A percentile compares a stretch with the other conserved stretches of the same genome.
phyloP scores from a whole-genome alignment of 2,113 vertebrate genomes.

The Corythornis vintsioides region DNA sequence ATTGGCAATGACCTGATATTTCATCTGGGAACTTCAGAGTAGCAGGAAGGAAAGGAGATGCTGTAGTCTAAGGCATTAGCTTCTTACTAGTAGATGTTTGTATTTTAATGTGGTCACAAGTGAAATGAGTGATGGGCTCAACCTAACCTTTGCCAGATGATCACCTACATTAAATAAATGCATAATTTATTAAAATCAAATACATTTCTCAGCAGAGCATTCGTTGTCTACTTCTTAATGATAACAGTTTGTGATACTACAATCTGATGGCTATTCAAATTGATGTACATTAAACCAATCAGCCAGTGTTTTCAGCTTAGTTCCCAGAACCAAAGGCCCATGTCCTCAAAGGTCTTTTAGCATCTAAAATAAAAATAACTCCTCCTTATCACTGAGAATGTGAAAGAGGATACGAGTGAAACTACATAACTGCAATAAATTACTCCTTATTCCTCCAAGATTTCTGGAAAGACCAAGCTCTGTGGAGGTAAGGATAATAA shows the following conservation, averaged over 20 bases:
- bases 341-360: neutral
- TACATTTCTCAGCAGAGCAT: neutral
- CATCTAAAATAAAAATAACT: neutral
- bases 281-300: neutral
- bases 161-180: slow-evolving; percentile 46
- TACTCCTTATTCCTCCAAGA: neutral
- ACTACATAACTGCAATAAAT: neutral
- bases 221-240: slow-evolving; percentile 16
- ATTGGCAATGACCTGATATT: slow-evolving; percentile 57
- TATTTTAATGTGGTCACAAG: slow-evolving; percentile 44
- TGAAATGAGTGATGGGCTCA: slow-evolving; percentile 60
- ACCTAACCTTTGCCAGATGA: slow-evolving; percentile 62
- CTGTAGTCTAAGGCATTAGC: slow-evolving; percentile 1
- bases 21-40: slow-evolving; percentile 41
- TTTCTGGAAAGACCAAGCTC: neutral
- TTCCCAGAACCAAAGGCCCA: neutral
- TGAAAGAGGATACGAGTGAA: neutral
- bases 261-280: neutral
- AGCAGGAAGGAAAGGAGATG: slow-evolving; percentile 16
- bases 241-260: neutral
- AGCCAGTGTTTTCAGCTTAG: neutral
- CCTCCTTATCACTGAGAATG: neutral
- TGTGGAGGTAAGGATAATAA: neutral
- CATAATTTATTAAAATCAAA: slow-evolving; percentile 56
- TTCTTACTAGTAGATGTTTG: slow-evolving; percentile 12